Evolutionary conservation across 2,113 vertebrate species (phyloP).

Genomic region (Notothenia coriiceps): DNA sequence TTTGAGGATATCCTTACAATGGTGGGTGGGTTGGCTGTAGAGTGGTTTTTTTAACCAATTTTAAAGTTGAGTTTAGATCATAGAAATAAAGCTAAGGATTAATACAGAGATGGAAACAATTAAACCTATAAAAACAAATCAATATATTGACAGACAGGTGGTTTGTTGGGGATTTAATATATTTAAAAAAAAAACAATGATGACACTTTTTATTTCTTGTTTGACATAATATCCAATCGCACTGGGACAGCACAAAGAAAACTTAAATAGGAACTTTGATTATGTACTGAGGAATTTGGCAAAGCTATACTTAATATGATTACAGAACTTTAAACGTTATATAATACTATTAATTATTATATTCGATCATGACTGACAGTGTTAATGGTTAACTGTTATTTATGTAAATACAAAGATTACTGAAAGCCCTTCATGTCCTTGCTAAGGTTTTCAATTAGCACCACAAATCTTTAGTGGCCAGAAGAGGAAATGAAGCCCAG

Average conservation of each 20-base stretch:
- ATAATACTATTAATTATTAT: background rate
- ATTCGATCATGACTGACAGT: background rate
- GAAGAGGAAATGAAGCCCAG: conserved; percentile 15
- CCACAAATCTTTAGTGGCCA: conserved; percentile 30
- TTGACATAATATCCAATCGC: background rate
- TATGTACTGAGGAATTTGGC: background rate
- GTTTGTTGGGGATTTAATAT: background rate
- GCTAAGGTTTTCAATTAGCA: background rate
- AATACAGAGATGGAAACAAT: background rate
- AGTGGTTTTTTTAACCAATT: background rate
- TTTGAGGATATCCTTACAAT: background rate
- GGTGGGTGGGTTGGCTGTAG: background rate
- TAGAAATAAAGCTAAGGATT: background rate
- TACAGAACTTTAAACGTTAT: background rate
- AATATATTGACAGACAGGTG: background rate
- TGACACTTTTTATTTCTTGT: too few relatives aligned
- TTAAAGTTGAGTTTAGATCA: background rate
- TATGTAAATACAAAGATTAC: background rate
- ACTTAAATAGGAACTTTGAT: background rate
- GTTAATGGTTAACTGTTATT: background rate
- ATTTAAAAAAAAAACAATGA: too few relatives aligned
- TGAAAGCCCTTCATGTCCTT: background rate
- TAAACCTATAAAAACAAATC: background rate
- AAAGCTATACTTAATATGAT: background rate
- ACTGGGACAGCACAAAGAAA: background rate